Evolutionary conservation across 2,888 invertebrate species (phyloP), one percentile per base, ranked within the genome.

Genomic region (Heliconius ismenius): DNA sequence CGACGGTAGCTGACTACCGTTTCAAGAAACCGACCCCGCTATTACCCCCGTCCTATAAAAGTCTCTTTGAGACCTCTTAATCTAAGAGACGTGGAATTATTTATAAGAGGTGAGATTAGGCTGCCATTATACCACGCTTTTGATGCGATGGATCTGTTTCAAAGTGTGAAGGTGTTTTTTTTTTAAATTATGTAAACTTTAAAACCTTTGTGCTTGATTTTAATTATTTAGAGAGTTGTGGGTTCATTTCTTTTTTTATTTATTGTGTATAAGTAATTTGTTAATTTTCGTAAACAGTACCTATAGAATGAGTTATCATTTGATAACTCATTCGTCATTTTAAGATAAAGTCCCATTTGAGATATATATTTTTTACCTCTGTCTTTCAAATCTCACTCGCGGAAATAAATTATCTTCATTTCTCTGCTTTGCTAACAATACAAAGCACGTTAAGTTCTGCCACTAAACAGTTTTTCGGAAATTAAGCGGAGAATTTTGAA

Each of bases 81-180:
- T 80, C 77, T 74, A 54, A 76, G 69, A 64, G 64, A 81, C 80
- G 79, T 80, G 78, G 80, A 81, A 81, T 82, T 82, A 82, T 82
- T 81, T 82, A 82, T 79, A 81, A 79, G 79, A 62, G 28, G 26
- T 54, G 28, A 63, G 78, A 74, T 77, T 74, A 75, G 62, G 77
- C 63, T 58, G 62, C 67, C 67, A 68, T 74, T 74, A 77, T 60
- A 39, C 43, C 24, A 36, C 74, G 43, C 39, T 70, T 77, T 58
- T 58, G 58, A 60, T 64, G 65, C 43, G 58, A 28, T 43, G 43
- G 18, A 39, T 24, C 28, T 18, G 24, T 60, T 7, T 60, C n/a
- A 39, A 70, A 28, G 69, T 69, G 69, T 49, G 6, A 69, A 69
- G n/a, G 69, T 49, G 54, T 32, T 32, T 49, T 15, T 49, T 69